Percentiles rank a stretch among this genome's conserved stretches.
phyloP scores from a whole-genome alignment of 1,140 invertebrate species.

The Daktulosphaira vitifoliae region DNA sequence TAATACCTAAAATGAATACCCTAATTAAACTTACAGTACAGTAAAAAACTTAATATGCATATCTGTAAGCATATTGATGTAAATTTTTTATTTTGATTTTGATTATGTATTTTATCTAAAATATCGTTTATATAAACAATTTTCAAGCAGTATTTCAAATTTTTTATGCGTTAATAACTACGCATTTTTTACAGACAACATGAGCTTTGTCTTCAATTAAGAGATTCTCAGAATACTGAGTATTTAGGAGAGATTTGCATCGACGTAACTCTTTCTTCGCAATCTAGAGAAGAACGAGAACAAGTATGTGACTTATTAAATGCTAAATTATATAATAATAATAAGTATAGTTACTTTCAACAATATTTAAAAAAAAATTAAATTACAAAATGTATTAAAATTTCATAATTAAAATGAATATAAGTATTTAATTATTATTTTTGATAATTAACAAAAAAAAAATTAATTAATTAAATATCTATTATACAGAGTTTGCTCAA shows the following conservation, averaged over 20 bases:
- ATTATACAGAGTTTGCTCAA: not conserved
- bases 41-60: too few species aligned
- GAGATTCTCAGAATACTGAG: constrained; percentile 55
- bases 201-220: constrained; percentile 66
- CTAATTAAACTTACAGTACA: too few species aligned
- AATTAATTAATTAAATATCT: not conserved
- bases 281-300: constrained; percentile 87
- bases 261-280: constrained; percentile 72
- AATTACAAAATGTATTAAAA: too few species aligned
- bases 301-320: constrained; percentile 60
- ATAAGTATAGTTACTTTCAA: too few species aligned
- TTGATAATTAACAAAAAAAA: not conserved
- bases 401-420: too few species aligned
- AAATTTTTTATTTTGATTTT: too few species aligned
- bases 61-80: too few species aligned
- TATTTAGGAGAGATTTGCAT: constrained; percentile 77
- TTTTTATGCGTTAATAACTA: not conserved
- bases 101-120: not conserved
- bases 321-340: too few species aligned
- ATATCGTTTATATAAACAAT: not conserved
- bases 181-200: constrained; percentile 49
- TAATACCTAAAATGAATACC: not conserved
- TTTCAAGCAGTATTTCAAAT: not conserved
- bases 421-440: too few species aligned
- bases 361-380: too few species aligned